These are phyloP conservation scores for Melanotaenia nigrans DNA, from an alignment of 2,797 vertebrate species.

Conservation along the genomic window DNA sequence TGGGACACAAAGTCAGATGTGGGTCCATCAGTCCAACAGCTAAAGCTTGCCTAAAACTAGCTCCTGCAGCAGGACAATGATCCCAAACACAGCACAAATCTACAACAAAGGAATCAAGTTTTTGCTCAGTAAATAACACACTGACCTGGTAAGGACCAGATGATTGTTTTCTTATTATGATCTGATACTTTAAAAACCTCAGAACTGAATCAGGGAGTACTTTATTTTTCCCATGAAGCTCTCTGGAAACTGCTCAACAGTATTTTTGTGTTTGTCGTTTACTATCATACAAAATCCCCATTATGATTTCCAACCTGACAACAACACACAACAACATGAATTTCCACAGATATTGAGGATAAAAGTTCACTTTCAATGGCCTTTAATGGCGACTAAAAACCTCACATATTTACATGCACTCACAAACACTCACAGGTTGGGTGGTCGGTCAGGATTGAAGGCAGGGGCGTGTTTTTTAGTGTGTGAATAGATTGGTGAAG, in stretches of 20 bases:
- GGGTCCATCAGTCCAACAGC: neutral
- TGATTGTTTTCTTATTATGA: no score
- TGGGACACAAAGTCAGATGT: neutral
- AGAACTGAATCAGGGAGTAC: no score
- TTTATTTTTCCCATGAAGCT: neutral
- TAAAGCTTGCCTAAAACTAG: neutral
- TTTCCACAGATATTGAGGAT: conserved; percentile 7
- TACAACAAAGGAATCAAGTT: no score
- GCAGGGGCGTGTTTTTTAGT: conserved; percentile 31
- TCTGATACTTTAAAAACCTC: no score
- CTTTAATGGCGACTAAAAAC: conserved; percentile 11
- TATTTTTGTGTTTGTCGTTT: conserved; percentile 5
- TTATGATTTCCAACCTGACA: conserved; percentile 19
- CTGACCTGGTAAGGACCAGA: no score
- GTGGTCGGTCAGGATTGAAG: conserved; percentile 38
- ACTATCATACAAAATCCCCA: conserved; percentile 19
- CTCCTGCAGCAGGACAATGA: no score
- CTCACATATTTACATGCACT: neutral
- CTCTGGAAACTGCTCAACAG: conserved; percentile 16
- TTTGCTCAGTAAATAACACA: no score
- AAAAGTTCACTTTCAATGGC: conserved; percentile 43
- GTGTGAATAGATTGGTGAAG: conserved; percentile 21
- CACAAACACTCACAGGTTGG: conserved; percentile 71
- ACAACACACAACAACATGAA: neutral
- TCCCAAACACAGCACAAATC: no score